Evolutionary conservation across 2,113 vertebrate species (phyloP).

Genomic region (Falco punctatus): DNA sequence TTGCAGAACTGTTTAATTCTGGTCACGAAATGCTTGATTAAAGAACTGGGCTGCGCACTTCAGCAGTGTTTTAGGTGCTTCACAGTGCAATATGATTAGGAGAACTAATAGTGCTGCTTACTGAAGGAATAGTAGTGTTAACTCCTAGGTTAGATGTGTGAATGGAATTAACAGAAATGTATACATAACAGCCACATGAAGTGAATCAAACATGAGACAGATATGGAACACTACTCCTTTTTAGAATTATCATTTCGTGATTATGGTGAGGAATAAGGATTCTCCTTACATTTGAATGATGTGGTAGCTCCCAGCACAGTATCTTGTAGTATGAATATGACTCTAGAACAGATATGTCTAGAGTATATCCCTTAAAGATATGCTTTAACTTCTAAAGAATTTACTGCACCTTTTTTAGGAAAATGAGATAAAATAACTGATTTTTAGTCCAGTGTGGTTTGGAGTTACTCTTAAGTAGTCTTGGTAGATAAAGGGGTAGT

Average conservation of each 20-base stretch:
- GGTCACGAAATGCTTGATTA: neutral
- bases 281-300: neutral
- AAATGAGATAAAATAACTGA: neutral
- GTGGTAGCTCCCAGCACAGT: accelerated
- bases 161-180: neutral
- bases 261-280: neutral
- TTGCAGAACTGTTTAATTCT: neutral
- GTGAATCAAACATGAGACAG: neutral
- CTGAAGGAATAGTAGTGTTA: neutral
- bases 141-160: neutral
- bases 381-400: neutral
- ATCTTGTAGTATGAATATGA: neutral
- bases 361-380: neutral
- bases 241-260: neutral
- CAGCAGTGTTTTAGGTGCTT: neutral
- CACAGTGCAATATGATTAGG: neutral
- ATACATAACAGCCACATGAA: neutral
- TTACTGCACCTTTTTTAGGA: neutral
- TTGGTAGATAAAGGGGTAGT: neutral
- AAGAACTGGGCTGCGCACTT: neutral
- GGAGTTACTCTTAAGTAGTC: neutral
- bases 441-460: neutral
- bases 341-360: neutral
- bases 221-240: neutral
- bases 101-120: neutral